Base-by-base conservation (phyloP, 2,888 invertebrate species). In the Entomobrya multifasciata region DNA sequence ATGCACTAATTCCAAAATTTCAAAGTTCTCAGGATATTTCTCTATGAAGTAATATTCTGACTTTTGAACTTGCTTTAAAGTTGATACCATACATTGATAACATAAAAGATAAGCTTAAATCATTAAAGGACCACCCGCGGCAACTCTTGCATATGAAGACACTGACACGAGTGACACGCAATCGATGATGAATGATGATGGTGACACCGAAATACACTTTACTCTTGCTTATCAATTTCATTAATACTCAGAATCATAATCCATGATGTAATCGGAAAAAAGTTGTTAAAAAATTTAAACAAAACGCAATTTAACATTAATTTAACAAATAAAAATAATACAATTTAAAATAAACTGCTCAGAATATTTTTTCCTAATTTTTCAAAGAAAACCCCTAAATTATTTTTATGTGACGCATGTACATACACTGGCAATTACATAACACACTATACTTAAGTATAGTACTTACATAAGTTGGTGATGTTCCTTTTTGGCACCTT, bases 1-100 rank as follows among this genome's bases (percentile, higher is more conserved):
- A 30, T 60, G 60, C 60, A 30, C 60, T 30, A 60, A 60, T 60
- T 60, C 60, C 60, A 30, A 30, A n/a, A 27, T 22, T 5, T 57
- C 52, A 17, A n/a, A 20, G 55, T 57, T 57, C 62, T n/a, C 15
- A 62, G 60, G 30, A 60, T 60, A 13, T 20, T 52, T 25, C 1
- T 25, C 13, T 30, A 30, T 65, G 65, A 17, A 65, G 41, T 41
- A 10, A 10, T 30, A 11, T 13, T 60, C 1, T 17, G 65, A 65
- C 36, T 17, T 65, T 65, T 65, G 65, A 65, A 65, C 65, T 65
- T 65, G 65, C 65, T n/a, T 20, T 17, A 36, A 65, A 41, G 30
- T 60, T 30, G 13, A n/a, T 60, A 60, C n/a, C 27, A 25, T 60
- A 15, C 15, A 25, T 25, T 60, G 30, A 60, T 30, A n/a, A n/a